These are phyloP conservation scores for Clarias macrocephalus DNA, from an alignment of 2,113 vertebrate genomes.

Conservation along the genomic window DNA sequence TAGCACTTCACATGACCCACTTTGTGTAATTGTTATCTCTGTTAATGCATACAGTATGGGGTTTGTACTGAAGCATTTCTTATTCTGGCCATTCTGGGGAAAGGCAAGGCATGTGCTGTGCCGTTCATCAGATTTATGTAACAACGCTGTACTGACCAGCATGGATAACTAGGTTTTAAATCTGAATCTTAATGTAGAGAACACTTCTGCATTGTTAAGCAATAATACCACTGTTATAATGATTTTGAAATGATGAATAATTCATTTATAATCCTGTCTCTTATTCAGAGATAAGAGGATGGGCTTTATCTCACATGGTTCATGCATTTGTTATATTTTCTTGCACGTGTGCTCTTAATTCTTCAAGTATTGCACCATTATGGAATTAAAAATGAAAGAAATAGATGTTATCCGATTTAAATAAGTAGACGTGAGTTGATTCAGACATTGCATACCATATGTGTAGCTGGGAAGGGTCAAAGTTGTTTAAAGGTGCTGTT, in stretches of 20 bases:
- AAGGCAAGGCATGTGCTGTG: neutral
- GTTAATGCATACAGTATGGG: slow-evolving; percentile 5
- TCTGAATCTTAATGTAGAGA: neutral
- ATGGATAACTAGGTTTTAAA: slow-evolving; percentile 3
- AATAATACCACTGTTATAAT: neutral
- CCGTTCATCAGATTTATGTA: neutral
- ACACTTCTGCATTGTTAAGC: neutral
- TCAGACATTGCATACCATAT: neutral
- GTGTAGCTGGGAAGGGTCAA: neutral
- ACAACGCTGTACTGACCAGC: neutral
- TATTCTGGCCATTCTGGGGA: neutral
- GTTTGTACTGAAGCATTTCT: slow-evolving; percentile 11
- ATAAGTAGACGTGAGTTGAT: neutral
- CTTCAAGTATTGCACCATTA: neutral
- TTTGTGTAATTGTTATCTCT: slow-evolving; percentile 26
- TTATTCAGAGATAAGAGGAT: neutral
- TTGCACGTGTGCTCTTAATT: neutral
- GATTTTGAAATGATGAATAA: neutral
- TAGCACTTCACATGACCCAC: slow-evolving; percentile 9
- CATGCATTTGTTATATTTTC: neutral
- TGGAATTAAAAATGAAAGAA: neutral
- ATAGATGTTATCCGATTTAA: neutral
- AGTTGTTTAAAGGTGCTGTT: neutral
- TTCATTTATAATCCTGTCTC: neutral
- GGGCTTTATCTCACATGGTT: neutral